Evolutionary conservation across 2,888 invertebrate genomes (phyloP).

Genomic region (Diaperis boleti): DNA sequence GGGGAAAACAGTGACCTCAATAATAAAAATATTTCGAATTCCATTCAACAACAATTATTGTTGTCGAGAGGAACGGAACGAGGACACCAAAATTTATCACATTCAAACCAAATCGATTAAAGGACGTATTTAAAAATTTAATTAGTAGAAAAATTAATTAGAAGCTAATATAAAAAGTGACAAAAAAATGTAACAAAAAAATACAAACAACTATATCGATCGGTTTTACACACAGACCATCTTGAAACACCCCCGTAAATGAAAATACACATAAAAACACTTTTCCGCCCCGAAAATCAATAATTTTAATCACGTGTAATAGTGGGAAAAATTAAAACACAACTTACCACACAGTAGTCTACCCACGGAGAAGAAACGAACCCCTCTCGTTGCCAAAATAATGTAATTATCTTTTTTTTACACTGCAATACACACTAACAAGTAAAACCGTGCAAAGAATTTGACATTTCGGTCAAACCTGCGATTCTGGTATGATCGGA

Average conservation of each 20-base stretch:
- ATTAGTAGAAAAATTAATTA: constrained; percentile 8
- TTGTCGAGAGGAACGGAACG: constrained; percentile 49
- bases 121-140: neutral
- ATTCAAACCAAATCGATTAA: constrained; percentile 38
- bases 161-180: neutral
- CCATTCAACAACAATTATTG: constrained; percentile 59
- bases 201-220: neutral
- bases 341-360: constrained; percentile 47
- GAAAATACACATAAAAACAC: constrained; percentile 17
- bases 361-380: neutral
- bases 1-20: constrained; percentile 63
- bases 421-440: constrained; percentile 62
- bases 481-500: constrained; percentile 75
- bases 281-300: constrained; percentile 60
- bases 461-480: constrained; percentile 81
- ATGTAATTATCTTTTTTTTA: constrained; percentile 51
- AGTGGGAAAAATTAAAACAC: constrained; percentile 28
- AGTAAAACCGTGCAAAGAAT: constrained; percentile 68
- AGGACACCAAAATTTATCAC: constrained; percentile 34
- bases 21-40: constrained; percentile 63
- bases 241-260: constrained; percentile 14
- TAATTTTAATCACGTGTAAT: constrained; percentile 58
- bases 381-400: constrained; percentile 6
- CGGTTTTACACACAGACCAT: constrained; percentile 10
- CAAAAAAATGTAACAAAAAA: constrained; percentile 14